These are phyloP conservation scores for Pseudachorutes palmiensis DNA, from an alignment of 1,140 invertebrate species.

Conservation along the genomic window DNA sequence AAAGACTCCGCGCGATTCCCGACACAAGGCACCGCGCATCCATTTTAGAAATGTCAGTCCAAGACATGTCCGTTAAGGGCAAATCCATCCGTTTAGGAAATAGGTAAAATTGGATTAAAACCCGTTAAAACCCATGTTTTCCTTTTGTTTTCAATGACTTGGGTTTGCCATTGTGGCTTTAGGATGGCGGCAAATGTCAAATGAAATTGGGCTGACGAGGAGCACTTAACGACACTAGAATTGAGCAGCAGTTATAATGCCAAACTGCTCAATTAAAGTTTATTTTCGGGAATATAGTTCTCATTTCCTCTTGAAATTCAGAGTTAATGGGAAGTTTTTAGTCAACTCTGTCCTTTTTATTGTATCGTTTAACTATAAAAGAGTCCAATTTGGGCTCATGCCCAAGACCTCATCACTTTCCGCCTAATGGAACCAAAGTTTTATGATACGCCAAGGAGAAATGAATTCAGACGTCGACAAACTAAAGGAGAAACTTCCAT, in stretches of 20 bases:
- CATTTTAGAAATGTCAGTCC: too few species aligned
- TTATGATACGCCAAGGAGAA: too few species aligned
- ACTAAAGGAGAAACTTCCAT: too few species aligned
- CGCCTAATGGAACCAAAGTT: too few species aligned
- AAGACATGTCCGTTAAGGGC: too few species aligned
- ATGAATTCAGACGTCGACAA: too few species aligned
- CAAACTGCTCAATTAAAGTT: neutral
- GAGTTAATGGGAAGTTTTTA: conserved; percentile 10
- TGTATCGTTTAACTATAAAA: conserved; percentile 12
- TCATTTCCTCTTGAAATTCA: neutral
- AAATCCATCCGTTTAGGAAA: too few species aligned
- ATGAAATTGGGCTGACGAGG: too few species aligned
- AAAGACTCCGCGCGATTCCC: neutral
- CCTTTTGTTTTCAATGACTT: neutral
- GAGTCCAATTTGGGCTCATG: neutral
- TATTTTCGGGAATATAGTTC: neutral
- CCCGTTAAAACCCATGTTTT: neutral
- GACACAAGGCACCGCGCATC: neutral
- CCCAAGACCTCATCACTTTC: conserved; percentile 4
- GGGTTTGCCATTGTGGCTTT: neutral
- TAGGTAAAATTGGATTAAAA: neutral
- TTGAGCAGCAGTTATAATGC: neutral
- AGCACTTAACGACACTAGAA: too few species aligned
- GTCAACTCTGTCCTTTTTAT: conserved; percentile 1
- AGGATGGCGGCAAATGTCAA: too few species aligned